Evolutionary conservation across 2,888 invertebrate genomes (phyloP), one percentile per base, ranked within the genome.

Genomic region (Sarcophaga caerulescens): DNA sequence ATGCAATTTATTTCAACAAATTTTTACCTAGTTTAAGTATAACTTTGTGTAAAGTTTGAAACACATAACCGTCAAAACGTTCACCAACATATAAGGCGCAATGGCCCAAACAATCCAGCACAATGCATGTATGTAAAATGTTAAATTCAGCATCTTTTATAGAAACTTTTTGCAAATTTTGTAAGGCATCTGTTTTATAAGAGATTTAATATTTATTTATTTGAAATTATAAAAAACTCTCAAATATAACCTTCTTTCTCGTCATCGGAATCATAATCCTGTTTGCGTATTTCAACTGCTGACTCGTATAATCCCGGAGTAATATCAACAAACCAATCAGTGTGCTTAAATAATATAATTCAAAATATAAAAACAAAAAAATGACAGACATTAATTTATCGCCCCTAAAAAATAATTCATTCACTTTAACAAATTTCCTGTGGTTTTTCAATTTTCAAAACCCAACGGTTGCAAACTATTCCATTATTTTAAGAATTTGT

Each of bases 21-120:
- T 23, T 19, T 88, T 85, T 92, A 96, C 96, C 96, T 81, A 96
- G 95, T 93, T 95, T 94, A 90, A 97, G 96, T 73, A 97, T 92
- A 35, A 97, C 92, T 74, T 95, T 92, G 88, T 96, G 96, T 62
- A 97, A 93, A 19, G 95, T 95, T 89, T 95, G 95, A 80, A 96
- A 92, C 85, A 97, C 91, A 90, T 95, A 95, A 1, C 93, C 93
- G 87, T 95, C 94, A 91, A 95, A 96, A 0, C 94, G 89, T 0
- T 92, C 89, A 75, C 93, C 92, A 35, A 96, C 92, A 17, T 93
- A 92, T 6, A 89, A 83, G 0, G 97, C 96, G 86, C 96, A 94
- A 89, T 94, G 92, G 0, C 96, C 97, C 21, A 97, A 92, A 2
- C 96, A 96, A 91, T 97, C 96, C 0, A 95, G 93, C 85, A 96